Evolutionary conservation across 2,113 vertebrate species (phyloP), one percentile per base, ranked within the genome.

Genomic region (Calypte anna): DNA sequence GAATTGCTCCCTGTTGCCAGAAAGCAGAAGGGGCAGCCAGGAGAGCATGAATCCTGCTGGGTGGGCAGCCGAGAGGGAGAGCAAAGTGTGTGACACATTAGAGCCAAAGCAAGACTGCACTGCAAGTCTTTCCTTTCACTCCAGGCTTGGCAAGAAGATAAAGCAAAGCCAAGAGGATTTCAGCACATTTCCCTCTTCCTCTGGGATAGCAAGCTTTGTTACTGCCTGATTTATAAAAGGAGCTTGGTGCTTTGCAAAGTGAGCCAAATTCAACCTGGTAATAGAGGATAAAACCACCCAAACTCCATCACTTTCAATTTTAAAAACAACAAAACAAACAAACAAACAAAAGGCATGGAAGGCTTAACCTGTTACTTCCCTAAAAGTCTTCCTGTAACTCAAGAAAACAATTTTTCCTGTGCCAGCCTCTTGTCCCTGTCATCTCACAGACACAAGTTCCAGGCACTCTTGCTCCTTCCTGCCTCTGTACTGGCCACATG

Each of bases 91-190:
- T 48, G 68, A 77, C 72, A 87, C 36, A n/a, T 16, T 21, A 72
- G 53, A 86, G 74, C 54, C 86, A 81, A 62, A 62, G 76, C 38
- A 75, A 61, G 59, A 36, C 84, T 20, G 44, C 55, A 38, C 76
- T 0, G 0, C 4, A 5, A 62, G 50, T 4, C 61, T 33, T 43
- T 75, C 66, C 86, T 94, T 87, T 86, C 16, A 21, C 84, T 90
- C 66, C 46, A 44, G 73, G 50, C 62, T 88, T 94, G 92, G 76
- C 83, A 95, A 74, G 58, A 82, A 73, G 59, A 93, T 46, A 62
- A 95, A 88, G 64, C 66, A 91, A 95, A 94, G 51, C 73, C 77
- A 86, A 59, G 44, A 3, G 0, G 55, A 84, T 88, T 93, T 79
- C 90, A 92, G 76, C 74, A 51, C 38, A 83, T 63, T 53, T 94